Evolutionary conservation across 37 sponge, comb jelly and placozoan genomes (phyloP).

Genomic region (Corticium candelabrum): DNA sequence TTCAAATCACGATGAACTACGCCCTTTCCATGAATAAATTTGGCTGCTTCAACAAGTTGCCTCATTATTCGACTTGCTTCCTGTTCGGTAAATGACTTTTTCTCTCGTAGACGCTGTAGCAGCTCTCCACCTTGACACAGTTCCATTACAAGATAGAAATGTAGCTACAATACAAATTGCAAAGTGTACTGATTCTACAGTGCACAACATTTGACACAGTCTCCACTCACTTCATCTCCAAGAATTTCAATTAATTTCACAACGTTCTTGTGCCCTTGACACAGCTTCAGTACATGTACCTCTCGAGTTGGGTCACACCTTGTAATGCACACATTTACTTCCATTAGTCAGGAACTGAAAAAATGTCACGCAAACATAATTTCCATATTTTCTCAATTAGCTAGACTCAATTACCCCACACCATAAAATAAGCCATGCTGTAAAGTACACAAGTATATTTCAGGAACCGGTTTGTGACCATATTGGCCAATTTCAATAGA

Average conservation of each 20-base stretch:
- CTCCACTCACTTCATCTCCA: conserved; percentile 50
- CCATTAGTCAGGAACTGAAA: too few species aligned
- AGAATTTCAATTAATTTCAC: conserved; percentile 67
- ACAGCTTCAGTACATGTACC: conserved; percentile 57
- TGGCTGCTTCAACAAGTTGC: conserved; percentile 80
- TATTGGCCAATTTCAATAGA: too few species aligned
- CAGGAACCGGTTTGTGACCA: too few species aligned
- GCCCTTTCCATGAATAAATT: conserved; percentile 69
- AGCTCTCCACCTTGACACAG: conserved; percentile 77
- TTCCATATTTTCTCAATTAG: too few species aligned
- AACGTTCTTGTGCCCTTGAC: conserved; percentile 88
- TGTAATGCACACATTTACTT: too few species aligned
- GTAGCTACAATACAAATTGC: conserved; percentile 32
- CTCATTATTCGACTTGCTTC: conserved; percentile 69
- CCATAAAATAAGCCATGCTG: too few species aligned
- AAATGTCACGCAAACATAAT: too few species aligned
- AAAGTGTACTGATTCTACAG: neutral
- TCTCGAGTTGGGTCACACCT: conserved; percentile 54
- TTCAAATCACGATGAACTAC: conserved; percentile 92
- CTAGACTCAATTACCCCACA: too few species aligned
- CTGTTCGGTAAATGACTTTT: conserved; percentile 69
- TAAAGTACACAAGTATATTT: too few species aligned
- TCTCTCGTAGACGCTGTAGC: conserved; percentile 53
- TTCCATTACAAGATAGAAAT: conserved; percentile 91
- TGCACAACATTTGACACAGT: neutral